These are phyloP conservation scores for Gavia stellata DNA, from an alignment of 2,113 vertebrate species.

Conservation along the genomic window DNA sequence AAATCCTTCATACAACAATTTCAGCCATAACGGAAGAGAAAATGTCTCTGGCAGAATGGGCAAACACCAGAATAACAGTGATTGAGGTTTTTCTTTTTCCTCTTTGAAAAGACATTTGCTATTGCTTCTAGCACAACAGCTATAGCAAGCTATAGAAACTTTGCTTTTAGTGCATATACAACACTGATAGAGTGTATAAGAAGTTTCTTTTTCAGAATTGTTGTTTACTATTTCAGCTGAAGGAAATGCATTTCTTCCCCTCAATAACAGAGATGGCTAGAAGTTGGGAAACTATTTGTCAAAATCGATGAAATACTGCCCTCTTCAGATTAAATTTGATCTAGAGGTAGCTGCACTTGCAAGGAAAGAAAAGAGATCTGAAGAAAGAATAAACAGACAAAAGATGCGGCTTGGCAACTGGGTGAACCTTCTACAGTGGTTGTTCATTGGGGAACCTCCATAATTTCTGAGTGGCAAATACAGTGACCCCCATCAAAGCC, in stretches of 20 bases:
- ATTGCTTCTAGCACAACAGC: neutral
- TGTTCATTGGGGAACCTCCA: neutral
- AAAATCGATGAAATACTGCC: constrained; percentile 49
- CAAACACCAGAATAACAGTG: neutral
- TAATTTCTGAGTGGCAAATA: neutral
- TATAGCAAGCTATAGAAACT: neutral
- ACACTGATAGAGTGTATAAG: neutral
- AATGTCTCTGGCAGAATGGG: neutral
- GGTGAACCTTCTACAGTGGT: neutral
- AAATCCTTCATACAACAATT: neutral
- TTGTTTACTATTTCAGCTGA: neutral
- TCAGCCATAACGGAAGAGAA: neutral
- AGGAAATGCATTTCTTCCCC: neutral
- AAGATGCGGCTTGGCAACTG: neutral
- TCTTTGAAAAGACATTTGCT: neutral
- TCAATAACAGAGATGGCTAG: neutral
- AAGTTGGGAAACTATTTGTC: neutral
- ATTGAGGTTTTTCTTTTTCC: neutral
- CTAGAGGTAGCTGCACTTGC: neutral
- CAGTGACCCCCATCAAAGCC: neutral
- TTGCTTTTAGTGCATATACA: neutral
- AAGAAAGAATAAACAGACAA: neutral
- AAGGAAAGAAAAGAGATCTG: neutral
- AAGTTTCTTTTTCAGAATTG: neutral
- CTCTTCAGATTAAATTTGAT: constrained; percentile 14